Conservation (phyloP, 1,140 invertebrate genomes). For the Acromyrmex heyeri region DNA sequence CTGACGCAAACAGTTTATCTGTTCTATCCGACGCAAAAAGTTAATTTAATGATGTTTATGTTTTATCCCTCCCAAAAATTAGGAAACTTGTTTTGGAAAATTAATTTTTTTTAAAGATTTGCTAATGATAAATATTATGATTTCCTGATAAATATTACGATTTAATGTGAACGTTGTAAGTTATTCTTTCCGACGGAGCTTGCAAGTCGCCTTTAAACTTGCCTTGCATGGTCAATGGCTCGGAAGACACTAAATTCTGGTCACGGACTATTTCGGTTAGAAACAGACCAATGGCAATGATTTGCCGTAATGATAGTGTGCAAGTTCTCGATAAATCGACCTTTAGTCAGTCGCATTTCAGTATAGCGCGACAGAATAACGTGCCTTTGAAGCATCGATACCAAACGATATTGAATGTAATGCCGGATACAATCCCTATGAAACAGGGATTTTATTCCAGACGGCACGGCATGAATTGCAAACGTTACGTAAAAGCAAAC, state of each 20-base stretch:
- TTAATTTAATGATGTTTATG: not conserved
- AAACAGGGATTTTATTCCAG: not conserved
- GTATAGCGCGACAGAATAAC: not conserved
- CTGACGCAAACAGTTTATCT: not conserved
- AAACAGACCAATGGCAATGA: slow-evolving; percentile 45
- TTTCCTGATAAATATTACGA: not conserved
- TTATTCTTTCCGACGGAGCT: slow-evolving; percentile 45
- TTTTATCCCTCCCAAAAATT: not conserved
- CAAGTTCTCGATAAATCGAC: slow-evolving; percentile 38
- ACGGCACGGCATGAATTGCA: not conserved
- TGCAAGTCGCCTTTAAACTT: slow-evolving; percentile 43
- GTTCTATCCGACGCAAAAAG: not conserved
- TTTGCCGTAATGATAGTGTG: slow-evolving; percentile 49
- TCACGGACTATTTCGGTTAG: slow-evolving; percentile 61
- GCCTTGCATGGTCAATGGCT: slow-evolving; percentile 40
- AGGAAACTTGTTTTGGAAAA: not conserved
- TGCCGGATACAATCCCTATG: not conserved
- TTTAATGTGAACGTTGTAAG: slow-evolving; percentile 34
- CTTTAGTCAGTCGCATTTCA: not conserved
- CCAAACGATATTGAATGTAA: slow-evolving; percentile 38
- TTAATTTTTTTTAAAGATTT: slow-evolving; percentile 2
- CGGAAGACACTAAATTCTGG: slow-evolving; percentile 58
- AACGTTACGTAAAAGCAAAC: not conserved
- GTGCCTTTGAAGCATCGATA: slow-evolving; percentile 20
- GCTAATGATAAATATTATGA: not conserved